Evolutionary conservation across 2,113 vertebrate genomes (phyloP), one percentile per base, ranked within the genome.

Genomic region (Tychaedon coryphoeus): DNA sequence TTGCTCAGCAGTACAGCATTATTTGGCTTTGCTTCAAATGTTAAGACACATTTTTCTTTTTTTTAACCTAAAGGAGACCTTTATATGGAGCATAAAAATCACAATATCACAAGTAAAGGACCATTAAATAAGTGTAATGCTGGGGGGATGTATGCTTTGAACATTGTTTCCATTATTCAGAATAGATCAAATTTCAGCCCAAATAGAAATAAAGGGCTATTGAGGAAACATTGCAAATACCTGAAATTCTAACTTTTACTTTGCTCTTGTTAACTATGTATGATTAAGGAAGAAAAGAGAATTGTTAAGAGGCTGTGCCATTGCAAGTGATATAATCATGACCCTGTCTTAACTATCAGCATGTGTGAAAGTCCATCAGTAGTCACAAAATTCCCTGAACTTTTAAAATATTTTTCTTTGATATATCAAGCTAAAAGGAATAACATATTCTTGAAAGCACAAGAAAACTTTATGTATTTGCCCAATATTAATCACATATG

Each of bases 1-100:
- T 70, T 93, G 67, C 93, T 51, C 93, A 96, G 95, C 93, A 92
- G 94, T 90, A 79, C 45, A 40, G 87, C 76, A 96, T 96, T 97
- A 82, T 96, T 97, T 96, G 88, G 84, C 92, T 94, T 90, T 86
- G 66, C 96, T 94, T 95, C 86, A 95, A 90, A 86, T 79, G 70
- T 85, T 94, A 92, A 96, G 92, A 81, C 58, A 73, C n/a, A 24
- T 56, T 85, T 84, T 26, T 14, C 19, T 36, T 90, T 84, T 88
- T 62, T 38, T 43, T 42, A 64, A 14, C 57, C 80, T 66, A 40
- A 74, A 96, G 50, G 58, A 91, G 31, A 82, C 54, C 43, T 96
- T 95, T 90, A 33, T 58, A 83, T 40, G 54, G 42, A 87, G 61
- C 86, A 54, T 69, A 62, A 82, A 70, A 50, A 48, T 28, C 64